Conservation (phyloP, 2,888 invertebrate species). For the Ypsolopha scabrella region DNA sequence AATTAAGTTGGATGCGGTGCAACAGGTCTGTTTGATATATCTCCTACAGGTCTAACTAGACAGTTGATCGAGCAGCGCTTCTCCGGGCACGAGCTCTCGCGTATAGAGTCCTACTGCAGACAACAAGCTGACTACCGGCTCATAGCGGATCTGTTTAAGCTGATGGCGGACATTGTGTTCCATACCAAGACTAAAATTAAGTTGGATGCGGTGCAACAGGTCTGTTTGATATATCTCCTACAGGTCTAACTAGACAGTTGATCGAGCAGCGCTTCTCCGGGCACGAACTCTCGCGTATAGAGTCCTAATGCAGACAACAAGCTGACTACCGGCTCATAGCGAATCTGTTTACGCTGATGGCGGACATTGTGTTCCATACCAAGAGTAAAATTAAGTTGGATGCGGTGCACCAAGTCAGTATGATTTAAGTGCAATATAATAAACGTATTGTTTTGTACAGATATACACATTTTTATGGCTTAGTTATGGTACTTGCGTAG, state of each 20-base stretch:
- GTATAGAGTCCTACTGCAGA: slow-evolving; percentile 89
- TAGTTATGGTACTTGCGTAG: no score
- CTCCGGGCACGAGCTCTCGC: slow-evolving; percentile 85
- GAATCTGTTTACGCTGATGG: slow-evolving; percentile 85
- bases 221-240: slow-evolving; percentile 23
- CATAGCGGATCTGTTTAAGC: slow-evolving; percentile 87
- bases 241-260: slow-evolving; percentile 73
- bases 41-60: slow-evolving; percentile 73
- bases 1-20: slow-evolving; percentile 82
- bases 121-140: slow-evolving; percentile 96
- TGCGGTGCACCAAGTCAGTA: slow-evolving; percentile 81
- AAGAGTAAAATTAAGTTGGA: slow-evolving; percentile 79
- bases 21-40: slow-evolving; percentile 71
- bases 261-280: slow-evolving; percentile 80
- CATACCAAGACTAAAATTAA: slow-evolving; percentile 75
- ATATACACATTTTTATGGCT: no score
- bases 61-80: slow-evolving; percentile 77
- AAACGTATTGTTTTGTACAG: no score
- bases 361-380: slow-evolving; percentile 82
- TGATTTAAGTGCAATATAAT: no score
- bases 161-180: slow-evolving; percentile 84
- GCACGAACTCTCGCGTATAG: slow-evolving; percentile 89
- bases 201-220: slow-evolving; percentile 87
- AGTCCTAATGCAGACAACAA: slow-evolving; percentile 91
- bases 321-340: slow-evolving; percentile 93